A percentile compares a stretch with the other conserved stretches of the same genome.
These are phyloP conservation scores for Sorex araneus DNA, from an alignment of 2,113 vertebrate genomes.

Conservation along the genomic window DNA sequence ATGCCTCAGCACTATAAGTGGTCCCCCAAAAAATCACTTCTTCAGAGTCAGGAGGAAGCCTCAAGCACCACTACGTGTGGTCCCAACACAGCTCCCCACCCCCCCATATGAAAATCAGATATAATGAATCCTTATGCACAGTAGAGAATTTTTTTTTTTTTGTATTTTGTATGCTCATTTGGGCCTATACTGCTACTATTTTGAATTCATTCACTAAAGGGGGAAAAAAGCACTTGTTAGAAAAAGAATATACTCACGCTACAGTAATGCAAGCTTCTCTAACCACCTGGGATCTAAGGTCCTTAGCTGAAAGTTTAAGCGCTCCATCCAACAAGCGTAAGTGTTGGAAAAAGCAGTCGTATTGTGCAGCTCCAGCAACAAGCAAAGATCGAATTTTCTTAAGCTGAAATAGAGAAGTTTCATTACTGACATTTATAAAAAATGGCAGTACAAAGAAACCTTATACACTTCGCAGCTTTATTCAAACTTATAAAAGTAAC, in stretches of 20 bases:
- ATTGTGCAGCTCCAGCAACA: slow-evolving; percentile 94
- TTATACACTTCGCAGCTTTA: slow-evolving; percentile 11
- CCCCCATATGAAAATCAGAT: background rate
- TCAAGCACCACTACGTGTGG: no score
- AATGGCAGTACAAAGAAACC: background rate
- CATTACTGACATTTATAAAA: slow-evolving; percentile 56
- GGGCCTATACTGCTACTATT: slow-evolving; percentile 12
- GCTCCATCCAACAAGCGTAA: slow-evolving; percentile 96
- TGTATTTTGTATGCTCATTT: background rate
- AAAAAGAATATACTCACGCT: slow-evolving; percentile 91
- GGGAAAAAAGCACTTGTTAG: background rate
- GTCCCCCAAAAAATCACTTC: background rate
- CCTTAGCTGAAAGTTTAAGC: slow-evolving; percentile 98
- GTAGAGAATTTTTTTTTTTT: background rate
- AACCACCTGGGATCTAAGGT: slow-evolving; percentile 98
- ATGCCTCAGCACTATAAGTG: no score
- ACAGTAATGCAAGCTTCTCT: slow-evolving; percentile 98
- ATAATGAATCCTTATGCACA: slow-evolving; percentile 12
- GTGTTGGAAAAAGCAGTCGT: slow-evolving; percentile 98
- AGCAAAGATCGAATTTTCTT: slow-evolving; percentile 97
- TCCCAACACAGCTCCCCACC: no score
- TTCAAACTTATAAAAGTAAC: background rate
- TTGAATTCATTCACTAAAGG: background rate
- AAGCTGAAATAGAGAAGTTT: slow-evolving; percentile 88
- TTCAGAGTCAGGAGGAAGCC: no score